phyloP scores from a whole-genome alignment of 2,888 invertebrate genomes.

The Anoncus sp. region DNA sequence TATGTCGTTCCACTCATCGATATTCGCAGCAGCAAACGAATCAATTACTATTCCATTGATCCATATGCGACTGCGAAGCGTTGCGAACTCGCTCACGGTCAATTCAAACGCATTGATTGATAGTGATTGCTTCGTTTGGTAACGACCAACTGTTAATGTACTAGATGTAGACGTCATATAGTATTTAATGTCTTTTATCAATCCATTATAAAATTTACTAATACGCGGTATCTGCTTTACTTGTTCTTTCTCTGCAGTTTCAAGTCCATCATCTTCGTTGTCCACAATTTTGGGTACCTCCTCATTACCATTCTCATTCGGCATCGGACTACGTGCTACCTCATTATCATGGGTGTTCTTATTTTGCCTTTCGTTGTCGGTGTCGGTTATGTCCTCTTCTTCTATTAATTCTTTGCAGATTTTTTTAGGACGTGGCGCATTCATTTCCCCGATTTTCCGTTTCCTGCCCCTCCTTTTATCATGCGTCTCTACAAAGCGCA shows the following conservation, averaged over 20 bases:
- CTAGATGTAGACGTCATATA: constrained; percentile 39
- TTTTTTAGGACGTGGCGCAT: neutral
- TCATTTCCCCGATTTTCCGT: neutral
- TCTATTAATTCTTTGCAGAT: neutral
- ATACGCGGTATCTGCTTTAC: neutral
- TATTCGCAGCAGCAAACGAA: constrained; percentile 12
- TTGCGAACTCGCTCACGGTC: constrained; percentile 22
- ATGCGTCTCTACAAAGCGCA: neutral
- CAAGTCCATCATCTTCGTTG: neutral
- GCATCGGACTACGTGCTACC: neutral
- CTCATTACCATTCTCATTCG: neutral
- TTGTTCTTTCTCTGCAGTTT: neutral
- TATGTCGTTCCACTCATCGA: constrained; percentile 6
- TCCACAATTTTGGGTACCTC: neutral
- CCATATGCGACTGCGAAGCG: constrained; percentile 19
- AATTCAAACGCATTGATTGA: constrained; percentile 14
- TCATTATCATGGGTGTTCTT: neutral
- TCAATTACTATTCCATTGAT: constrained; percentile 35
- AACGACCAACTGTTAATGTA: constrained; percentile 32
- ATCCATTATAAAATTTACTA: constrained; percentile 29
- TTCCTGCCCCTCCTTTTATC: neutral
- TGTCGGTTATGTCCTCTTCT: neutral
- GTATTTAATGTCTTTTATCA: constrained; percentile 44
- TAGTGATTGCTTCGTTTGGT: neutral
- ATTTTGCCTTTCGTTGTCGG: neutral